Percentiles rank a stretch among this genome's conserved stretches.
These are phyloP conservation scores for Poeciliopsis infans DNA, from an alignment of 2,797 vertebrate species.

Conservation along the genomic window DNA sequence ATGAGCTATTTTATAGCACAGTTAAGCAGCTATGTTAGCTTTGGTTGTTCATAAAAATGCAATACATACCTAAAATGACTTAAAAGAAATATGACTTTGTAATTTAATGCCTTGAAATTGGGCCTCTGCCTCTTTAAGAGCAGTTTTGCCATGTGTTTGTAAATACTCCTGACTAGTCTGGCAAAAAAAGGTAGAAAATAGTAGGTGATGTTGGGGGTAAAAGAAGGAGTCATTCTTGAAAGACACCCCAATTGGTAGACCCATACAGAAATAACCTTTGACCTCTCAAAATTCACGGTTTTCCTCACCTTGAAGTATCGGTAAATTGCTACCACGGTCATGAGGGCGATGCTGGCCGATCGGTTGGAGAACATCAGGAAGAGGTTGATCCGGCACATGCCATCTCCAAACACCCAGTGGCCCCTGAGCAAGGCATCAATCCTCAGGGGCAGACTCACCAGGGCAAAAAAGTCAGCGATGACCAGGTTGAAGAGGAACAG, in stretches of 20 bases:
- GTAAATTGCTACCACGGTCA: constrained; percentile 75
- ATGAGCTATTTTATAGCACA: no score
- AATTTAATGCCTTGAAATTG: no score
- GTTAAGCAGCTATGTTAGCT: no score
- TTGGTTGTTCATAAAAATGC: no score
- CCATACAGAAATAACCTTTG: neutral
- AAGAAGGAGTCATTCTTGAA: neutral
- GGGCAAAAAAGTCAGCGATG: constrained; percentile 77
- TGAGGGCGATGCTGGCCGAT: constrained; percentile 74
- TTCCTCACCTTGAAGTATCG: constrained; percentile 78
- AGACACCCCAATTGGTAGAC: neutral
- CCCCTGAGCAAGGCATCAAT: constrained; percentile 69
- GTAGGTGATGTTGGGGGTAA: no score
- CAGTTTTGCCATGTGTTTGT: no score
- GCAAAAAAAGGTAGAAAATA: neutral
- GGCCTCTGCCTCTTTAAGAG: no score
- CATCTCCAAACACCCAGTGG: constrained; percentile 75
- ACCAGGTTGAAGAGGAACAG: constrained; percentile 78
- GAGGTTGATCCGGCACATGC: constrained; percentile 72
- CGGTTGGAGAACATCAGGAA: constrained; percentile 80
- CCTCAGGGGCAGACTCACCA: constrained; percentile 76
- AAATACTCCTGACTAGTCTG: neutral
- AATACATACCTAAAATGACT: no score
- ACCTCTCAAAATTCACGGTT: neutral
- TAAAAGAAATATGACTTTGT: no score